Evolutionary conservation across 2,797 vertebrate species (phyloP), one percentile per base, ranked within the genome.

Genomic region (Fistularia commersonii): DNA sequence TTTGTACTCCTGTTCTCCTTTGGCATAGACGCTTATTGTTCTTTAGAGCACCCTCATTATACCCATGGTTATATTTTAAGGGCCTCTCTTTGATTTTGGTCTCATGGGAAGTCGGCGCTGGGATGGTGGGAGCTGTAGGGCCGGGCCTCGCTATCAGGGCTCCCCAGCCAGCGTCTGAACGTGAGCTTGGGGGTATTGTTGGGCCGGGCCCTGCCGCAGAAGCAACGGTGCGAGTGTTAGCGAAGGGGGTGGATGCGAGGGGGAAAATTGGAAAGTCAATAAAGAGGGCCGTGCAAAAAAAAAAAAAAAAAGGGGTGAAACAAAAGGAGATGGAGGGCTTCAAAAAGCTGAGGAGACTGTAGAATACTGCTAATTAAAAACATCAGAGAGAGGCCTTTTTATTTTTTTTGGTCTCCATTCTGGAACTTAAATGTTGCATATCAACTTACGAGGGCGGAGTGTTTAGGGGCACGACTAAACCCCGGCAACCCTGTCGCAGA

Each of bases 221-320:
- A 62, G 66, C 60, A 32, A 59, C 51, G 71, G 68, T 52, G 64
- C 61, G 64, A 68, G 44, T n/a, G 55, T 62, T 66, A 58, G 69
- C 52, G 69, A 62, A 71, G 64, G 64, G 75, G 79, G 77, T 79
- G 86, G 76, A 77, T 84, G 80, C 51, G 73, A 85, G n/a, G 81
- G 77, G 70, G 69, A 86, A 88, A 88, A 89, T 86, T 88, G 87
- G 82, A 89, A 90, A 88, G 88, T 90, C 89, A 90, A 91, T 91
- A 90, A 82, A 9, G 32, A 76, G 76, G 75, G 70, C 64, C 62
- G 54, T 50, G 8, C 40, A 34, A 45, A 45, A 56, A 56, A 68
- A 58, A 53, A 59, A 43, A 44, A 59, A 63, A 57, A 50, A 67
- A 57, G 69, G 71, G 66, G 50, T 38, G 49, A 82, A 83, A 87